phyloP scores from a whole-genome alignment of 2,888 invertebrate species.

The Agonopterix subpropinquella region DNA sequence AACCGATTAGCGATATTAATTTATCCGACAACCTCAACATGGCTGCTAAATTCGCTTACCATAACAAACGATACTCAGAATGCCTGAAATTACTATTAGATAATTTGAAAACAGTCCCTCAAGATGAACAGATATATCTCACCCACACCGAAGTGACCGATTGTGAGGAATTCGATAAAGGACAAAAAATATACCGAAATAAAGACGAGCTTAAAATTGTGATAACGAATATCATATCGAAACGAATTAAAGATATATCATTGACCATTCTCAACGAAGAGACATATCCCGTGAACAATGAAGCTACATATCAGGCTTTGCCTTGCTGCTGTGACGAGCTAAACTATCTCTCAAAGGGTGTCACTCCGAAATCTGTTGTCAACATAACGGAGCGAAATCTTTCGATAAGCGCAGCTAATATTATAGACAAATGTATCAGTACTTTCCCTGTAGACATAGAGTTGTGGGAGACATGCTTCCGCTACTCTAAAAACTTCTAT shows the following conservation, averaged over 20 bases:
- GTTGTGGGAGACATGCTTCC: slow-evolving; percentile 61
- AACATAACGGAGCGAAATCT: slow-evolving; percentile 27
- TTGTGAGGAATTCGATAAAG: slow-evolving; percentile 9
- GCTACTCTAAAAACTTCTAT: slow-evolving; percentile 54
- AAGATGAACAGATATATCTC: slow-evolving; percentile 33
- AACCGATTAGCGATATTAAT: slow-evolving; percentile 49
- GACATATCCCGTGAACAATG: slow-evolving; percentile 41
- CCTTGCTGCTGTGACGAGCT: slow-evolving; percentile 60
- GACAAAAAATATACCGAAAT: slow-evolving; percentile 18
- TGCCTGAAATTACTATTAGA: slow-evolving; percentile 46
- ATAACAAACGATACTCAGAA: slow-evolving; percentile 46
- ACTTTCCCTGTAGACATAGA: slow-evolving; percentile 53
- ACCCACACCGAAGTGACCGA: slow-evolving; percentile 35
- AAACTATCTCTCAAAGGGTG: slow-evolving; percentile 31
- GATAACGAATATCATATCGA: slow-evolving; percentile 50
- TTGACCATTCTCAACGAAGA: slow-evolving; percentile 56
- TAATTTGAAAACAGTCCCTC: slow-evolving; percentile 33
- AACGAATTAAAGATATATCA: slow-evolving; percentile 59
- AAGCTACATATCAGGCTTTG: slow-evolving; percentile 32
- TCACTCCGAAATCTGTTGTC: slow-evolving; percentile 14
- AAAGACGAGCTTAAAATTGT: slow-evolving; percentile 46
- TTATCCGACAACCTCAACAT: slow-evolving; percentile 48
- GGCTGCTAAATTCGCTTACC: slow-evolving; percentile 59
- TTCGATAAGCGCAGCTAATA: slow-evolving; percentile 43
- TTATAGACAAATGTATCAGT: slow-evolving; percentile 57